Conservation (phyloP, 1,140 invertebrate species). For the Pachypsylla venusta region DNA sequence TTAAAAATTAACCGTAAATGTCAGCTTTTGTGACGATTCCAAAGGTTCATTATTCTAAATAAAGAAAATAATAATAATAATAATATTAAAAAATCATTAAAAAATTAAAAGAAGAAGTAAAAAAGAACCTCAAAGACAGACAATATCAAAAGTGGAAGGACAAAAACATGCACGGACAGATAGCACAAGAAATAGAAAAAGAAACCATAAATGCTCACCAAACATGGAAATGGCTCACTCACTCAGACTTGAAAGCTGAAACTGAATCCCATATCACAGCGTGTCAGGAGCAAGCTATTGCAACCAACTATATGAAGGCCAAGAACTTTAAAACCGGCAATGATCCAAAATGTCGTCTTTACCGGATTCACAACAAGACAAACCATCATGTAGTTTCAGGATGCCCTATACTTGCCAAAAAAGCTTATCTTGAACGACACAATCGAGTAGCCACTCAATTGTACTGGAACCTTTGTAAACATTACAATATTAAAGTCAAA, state of each 20-base stretch:
- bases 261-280: neutral
- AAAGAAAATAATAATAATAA: too few relatives aligned
- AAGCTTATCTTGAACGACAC: neutral
- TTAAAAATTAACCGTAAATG: too few relatives aligned
- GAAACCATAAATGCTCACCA: neutral
- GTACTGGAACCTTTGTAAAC: neutral
- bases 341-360: neutral
- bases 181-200: neutral
- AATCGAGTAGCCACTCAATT: neutral
- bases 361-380: neutral
- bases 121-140: too few relatives aligned
- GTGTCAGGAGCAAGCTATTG: constrained; percentile 5
- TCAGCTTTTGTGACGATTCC: too few relatives aligned
- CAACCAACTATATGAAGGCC: constrained; percentile 4
- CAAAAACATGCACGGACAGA: constrained; percentile 6
- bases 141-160: neutral
- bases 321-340: neutral
- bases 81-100: too few relatives aligned
- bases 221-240: neutral
- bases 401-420: neutral
- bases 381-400: neutral
- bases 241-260: neutral
- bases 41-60: too few relatives aligned
- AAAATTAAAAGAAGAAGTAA: too few relatives aligned
- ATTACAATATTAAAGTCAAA: neutral